phyloP scores from a whole-genome alignment of 2,888 invertebrate genomes.

The Cerceris rybyensis region DNA sequence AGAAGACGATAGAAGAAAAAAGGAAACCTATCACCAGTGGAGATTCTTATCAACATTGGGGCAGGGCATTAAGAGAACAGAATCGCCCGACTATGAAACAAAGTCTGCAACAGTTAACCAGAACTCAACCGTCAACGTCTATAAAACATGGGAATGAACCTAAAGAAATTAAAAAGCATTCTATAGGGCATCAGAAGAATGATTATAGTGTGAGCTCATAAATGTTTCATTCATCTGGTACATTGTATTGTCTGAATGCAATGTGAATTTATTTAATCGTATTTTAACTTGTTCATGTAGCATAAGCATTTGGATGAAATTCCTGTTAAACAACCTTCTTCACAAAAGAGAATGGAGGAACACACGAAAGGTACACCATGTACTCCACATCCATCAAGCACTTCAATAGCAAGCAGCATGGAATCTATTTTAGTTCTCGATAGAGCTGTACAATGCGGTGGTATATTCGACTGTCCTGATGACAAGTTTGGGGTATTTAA shows the following conservation, averaged over 20 bases:
- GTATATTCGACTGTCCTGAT: slow-evolving; percentile 60
- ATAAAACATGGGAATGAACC: slow-evolving; percentile 43
- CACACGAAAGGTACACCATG: slow-evolving; percentile 43
- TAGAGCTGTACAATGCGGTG: slow-evolving; percentile 66
- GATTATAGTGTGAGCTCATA: slow-evolving; percentile 8
- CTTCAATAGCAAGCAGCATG: slow-evolving; percentile 59
- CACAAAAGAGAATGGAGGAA: slow-evolving; percentile 54
- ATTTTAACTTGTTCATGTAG: slow-evolving; percentile 17
- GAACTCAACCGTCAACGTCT: slow-evolving; percentile 49
- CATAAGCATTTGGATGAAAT: slow-evolving; percentile 59
- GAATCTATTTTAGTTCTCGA: slow-evolving; percentile 69
- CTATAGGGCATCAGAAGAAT: slow-evolving; percentile 12
- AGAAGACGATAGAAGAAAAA: slow-evolving; percentile 61
- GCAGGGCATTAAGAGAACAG: slow-evolving; percentile 63
- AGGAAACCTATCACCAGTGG: slow-evolving; percentile 34
- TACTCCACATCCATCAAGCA: slow-evolving; percentile 57
- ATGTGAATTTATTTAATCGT: neutral
- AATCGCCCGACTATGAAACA: slow-evolving; percentile 63
- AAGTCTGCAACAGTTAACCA: slow-evolving; percentile 56
- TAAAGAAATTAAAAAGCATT: slow-evolving; percentile 47
- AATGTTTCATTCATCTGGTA: neutral
- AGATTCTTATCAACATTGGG: slow-evolving; percentile 58
- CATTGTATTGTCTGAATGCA: neutral
- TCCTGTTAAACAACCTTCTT: slow-evolving; percentile 53
- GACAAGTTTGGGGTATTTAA: slow-evolving; percentile 65